These are phyloP conservation scores for Philypnodon macrostomus DNA, from an alignment of 2,797 vertebrate species.

Conservation along the genomic window DNA sequence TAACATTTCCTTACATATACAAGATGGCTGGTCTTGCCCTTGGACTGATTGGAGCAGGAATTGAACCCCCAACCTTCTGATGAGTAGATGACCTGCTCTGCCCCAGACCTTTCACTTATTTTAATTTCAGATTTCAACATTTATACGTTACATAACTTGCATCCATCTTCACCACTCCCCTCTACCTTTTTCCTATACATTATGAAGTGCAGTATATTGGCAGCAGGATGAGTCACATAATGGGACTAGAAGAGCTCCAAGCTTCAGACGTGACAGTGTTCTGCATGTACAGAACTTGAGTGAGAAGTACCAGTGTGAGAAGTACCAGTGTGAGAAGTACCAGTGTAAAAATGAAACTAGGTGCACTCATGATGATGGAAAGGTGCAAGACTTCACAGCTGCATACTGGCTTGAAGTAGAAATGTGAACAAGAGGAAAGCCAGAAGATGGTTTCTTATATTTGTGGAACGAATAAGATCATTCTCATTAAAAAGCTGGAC, in stretches of 20 bases:
- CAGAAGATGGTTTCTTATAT: too few species aligned
- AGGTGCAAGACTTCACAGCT: conserved; percentile 39
- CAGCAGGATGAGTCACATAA: conserved; percentile 64
- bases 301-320: conserved; percentile 11
- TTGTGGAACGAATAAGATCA: too few species aligned
- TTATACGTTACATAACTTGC: too few species aligned
- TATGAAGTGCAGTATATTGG: conserved; percentile 37
- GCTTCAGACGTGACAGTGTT: conserved; percentile 51
- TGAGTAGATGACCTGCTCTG: too few species aligned
- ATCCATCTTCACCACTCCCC: not conserved
- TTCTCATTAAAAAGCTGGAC: too few species aligned
- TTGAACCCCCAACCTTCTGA: too few species aligned
- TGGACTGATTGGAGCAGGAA: too few species aligned
- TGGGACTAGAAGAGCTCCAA: conserved; percentile 39
- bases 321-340: conserved; percentile 22
- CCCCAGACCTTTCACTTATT: too few species aligned
- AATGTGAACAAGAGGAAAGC: not conserved
- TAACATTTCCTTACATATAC: too few species aligned
- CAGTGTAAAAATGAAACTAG: conserved; percentile 26
- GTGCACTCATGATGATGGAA: conserved; percentile 14
- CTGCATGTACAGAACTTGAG: conserved; percentile 31
- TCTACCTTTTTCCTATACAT: conserved; percentile 1
- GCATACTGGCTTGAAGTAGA: conserved; percentile 2
- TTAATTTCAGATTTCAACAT: too few species aligned
- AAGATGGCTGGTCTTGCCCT: too few species aligned